phyloP scores from a whole-genome alignment of 53 echinoderm and acorn worm species.

The Hippasteria phrygiana region DNA sequence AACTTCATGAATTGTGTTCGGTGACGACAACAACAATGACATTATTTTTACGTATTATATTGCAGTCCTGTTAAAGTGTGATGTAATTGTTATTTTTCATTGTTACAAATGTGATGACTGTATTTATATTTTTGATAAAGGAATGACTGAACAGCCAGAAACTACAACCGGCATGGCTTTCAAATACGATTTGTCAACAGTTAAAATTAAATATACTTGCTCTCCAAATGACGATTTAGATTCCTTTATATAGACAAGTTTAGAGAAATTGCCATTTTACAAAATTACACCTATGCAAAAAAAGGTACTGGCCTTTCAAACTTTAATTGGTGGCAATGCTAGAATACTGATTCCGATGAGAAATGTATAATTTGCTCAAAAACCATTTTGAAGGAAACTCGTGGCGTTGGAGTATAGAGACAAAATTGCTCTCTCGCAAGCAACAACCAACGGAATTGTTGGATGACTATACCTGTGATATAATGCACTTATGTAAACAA shows the following conservation, averaged over 20 bases:
- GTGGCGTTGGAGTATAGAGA: constrained; percentile 30
- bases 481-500: constrained; percentile 50
- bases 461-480: constrained; percentile 47
- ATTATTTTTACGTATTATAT: too few species aligned
- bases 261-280: constrained; percentile 30
- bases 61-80: not conserved
- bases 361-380: constrained; percentile 11
- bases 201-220: constrained; percentile 24
- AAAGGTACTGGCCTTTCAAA: constrained; percentile 38
- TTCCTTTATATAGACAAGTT: constrained; percentile 18
- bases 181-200: constrained; percentile 23
- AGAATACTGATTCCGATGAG: constrained; percentile 22
- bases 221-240: constrained; percentile 40
- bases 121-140: too few species aligned
- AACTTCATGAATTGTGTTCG: not conserved
- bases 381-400: constrained; percentile 23
- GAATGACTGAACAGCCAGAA: not conserved
- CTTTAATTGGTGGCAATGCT: constrained; percentile 25
- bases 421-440: constrained; percentile 37
- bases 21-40: not conserved
- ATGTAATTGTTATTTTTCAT: not conserved
- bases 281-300: constrained; percentile 33
- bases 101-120: too few species aligned
- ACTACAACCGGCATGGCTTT: not conserved
- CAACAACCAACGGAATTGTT: constrained; percentile 13